Conservation (phyloP, 2,888 invertebrate genomes). For the Coremacera marginata region DNA sequence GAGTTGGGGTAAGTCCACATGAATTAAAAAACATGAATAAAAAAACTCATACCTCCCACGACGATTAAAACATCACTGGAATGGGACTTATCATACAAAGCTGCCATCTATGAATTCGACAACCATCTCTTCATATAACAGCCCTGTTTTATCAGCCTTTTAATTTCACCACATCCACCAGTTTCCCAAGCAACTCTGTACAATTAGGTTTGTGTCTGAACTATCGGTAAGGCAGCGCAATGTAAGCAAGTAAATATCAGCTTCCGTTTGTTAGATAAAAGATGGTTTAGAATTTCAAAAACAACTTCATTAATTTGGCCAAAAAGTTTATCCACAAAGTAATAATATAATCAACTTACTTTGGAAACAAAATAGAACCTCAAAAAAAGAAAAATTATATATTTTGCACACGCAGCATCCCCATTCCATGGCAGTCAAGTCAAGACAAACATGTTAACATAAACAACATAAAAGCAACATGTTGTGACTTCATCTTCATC, state of each 20-base stretch:
- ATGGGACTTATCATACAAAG: no score
- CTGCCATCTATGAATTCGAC: no score
- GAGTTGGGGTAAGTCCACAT: no score
- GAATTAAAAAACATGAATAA: no score
- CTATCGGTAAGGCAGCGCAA: not conserved
- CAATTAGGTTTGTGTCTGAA: not conserved
- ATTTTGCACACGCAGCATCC: not conserved
- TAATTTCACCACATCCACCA: no score
- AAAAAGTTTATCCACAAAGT: not conserved
- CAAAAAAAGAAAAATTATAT: not conserved
- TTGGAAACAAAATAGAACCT: not conserved
- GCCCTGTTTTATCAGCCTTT: no score
- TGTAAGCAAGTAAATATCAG: not conserved
- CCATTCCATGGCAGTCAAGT: not conserved
- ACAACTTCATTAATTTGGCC: not conserved
- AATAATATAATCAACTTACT: not conserved
- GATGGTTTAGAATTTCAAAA: not conserved
- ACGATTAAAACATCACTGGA: no score
- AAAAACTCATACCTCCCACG: no score
- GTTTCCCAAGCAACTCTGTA: not conserved
- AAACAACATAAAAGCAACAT: slow-evolving; percentile 19
- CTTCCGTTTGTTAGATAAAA: not conserved
- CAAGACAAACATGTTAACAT: not conserved
- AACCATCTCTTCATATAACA: no score
- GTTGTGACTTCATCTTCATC: not conserved